Evolutionary conservation across 2,888 invertebrate genomes (phyloP).

Genomic region (Oasisia sp.): DNA sequence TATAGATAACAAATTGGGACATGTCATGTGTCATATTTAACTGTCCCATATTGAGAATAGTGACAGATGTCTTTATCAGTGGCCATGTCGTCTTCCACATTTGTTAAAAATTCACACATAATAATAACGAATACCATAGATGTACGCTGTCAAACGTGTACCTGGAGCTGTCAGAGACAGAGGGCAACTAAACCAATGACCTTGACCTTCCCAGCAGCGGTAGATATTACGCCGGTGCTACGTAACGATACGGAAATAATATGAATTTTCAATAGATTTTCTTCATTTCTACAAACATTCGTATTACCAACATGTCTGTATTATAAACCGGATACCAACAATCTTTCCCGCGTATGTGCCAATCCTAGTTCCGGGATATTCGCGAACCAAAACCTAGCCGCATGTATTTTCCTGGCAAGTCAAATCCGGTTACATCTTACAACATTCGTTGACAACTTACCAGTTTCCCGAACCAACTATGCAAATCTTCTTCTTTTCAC

Average conservation of each 20-base stretch:
- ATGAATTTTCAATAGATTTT: neutral
- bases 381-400: neutral
- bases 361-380: conserved; percentile 9
- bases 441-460: conserved; percentile 43
- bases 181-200: conserved; percentile 5
- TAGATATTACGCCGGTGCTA: neutral
- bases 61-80: too few relatives aligned
- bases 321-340: neutral
- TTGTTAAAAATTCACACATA: neutral
- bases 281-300: neutral
- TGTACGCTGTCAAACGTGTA: neutral
- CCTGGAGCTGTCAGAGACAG: neutral
- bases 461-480: conserved; percentile 65
- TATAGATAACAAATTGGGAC: too few relatives aligned
- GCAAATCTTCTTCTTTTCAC: conserved; percentile 50
- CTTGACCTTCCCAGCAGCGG: neutral
- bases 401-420: neutral
- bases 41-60: neutral
- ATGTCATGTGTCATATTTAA: too few relatives aligned
- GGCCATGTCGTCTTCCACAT: neutral
- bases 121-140: neutral
- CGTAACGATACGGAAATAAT: neutral
- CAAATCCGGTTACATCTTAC: neutral
- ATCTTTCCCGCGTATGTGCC: neutral
- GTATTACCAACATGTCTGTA: neutral